phyloP scores from a whole-genome alignment of 2,797 vertebrate species.

The Crocodylus rhombifer region DNA sequence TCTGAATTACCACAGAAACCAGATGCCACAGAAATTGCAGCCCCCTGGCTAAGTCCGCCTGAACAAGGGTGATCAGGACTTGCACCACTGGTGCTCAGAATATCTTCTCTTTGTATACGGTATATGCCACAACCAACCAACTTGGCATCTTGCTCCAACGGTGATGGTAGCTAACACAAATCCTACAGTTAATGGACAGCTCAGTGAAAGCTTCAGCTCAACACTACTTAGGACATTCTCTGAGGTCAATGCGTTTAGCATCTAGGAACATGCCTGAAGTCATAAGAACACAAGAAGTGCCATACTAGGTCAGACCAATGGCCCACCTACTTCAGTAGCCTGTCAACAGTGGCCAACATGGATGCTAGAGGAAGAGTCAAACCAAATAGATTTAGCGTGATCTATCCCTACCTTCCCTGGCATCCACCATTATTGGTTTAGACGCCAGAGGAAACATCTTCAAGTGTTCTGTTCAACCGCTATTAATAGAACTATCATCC shows the following conservation, averaged over 20 bases:
- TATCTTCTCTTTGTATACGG: neutral
- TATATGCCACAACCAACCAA: neutral
- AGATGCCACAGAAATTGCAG: neutral
- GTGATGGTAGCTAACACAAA: neutral
- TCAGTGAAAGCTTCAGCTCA: neutral
- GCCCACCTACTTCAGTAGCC: too few species aligned
- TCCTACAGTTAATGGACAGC: neutral
- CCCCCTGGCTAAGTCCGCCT: neutral
- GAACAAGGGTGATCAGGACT: neutral
- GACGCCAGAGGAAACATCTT: too few species aligned
- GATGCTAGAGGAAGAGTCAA: too few species aligned
- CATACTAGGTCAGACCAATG: too few species aligned
- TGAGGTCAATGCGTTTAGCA: neutral
- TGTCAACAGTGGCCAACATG: too few species aligned
- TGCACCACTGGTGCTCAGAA: neutral
- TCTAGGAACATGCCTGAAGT: neutral
- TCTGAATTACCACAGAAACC: neutral
- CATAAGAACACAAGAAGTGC: too few species aligned
- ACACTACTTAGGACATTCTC: neutral
- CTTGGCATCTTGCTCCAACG: neutral
- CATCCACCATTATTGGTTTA: too few species aligned
- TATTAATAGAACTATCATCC: too few species aligned
- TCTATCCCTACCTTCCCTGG: too few species aligned
- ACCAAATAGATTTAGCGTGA: too few species aligned
- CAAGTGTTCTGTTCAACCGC: too few species aligned